These are phyloP conservation scores for Brassicogethes aeneus DNA, from an alignment of 2,888 invertebrate genomes.

Conservation along the genomic window DNA sequence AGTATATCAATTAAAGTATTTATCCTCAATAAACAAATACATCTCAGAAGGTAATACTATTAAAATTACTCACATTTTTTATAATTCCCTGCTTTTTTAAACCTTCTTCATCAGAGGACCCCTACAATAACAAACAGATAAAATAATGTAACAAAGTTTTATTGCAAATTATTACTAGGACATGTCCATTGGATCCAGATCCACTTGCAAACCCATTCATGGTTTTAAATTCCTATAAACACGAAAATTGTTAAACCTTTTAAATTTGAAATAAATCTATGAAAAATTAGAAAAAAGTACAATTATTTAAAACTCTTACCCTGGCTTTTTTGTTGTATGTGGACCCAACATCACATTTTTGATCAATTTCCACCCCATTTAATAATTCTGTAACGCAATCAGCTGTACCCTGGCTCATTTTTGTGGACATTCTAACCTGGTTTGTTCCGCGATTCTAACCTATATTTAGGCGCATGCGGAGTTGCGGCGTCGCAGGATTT, in stretches of 20 bases:
- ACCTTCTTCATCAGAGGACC: not conserved
- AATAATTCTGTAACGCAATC: conserved; percentile 15
- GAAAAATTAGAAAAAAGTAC: too few relatives aligned
- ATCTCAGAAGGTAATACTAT: too few relatives aligned
- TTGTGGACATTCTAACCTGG: conserved; percentile 4
- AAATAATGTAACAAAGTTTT: not conserved
- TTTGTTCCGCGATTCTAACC: not conserved
- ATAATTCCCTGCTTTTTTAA: too few relatives aligned
- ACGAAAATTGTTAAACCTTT: too few relatives aligned
- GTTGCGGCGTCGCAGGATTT: not conserved
- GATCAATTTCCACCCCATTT: conserved; percentile 6
- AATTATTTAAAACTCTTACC: too few relatives aligned
- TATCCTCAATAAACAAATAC: too few relatives aligned
- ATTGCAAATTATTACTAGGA: not conserved
- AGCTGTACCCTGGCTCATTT: conserved; percentile 14
- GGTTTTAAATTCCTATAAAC: not conserved
- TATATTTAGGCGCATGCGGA: conserved; percentile 7
- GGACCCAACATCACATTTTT: too few relatives aligned
- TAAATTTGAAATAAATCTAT: too few relatives aligned
- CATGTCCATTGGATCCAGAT: not conserved
- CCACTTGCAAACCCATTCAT: not conserved
- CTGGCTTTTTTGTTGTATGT: too few relatives aligned
- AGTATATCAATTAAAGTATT: too few relatives aligned
- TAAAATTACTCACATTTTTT: too few relatives aligned
- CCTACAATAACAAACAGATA: not conserved